These are phyloP conservation scores for Ophiodon elongatus DNA, from an alignment of 2,113 vertebrate genomes.

Conservation along the genomic window DNA sequence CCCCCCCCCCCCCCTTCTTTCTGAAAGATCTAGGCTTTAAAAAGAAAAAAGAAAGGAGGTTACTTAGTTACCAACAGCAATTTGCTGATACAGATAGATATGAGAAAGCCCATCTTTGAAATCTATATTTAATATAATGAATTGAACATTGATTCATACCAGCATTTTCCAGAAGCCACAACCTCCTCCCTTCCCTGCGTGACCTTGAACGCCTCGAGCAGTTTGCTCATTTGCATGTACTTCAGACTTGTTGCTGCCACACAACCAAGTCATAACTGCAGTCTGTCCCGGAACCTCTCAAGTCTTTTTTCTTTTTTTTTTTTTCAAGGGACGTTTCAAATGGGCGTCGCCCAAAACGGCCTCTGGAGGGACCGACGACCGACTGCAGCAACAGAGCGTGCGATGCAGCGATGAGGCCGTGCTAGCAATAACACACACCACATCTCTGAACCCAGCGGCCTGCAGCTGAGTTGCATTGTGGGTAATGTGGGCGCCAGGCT, in stretches of 20 bases:
- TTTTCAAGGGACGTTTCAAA: too few relatives aligned
- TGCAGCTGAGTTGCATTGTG: neutral
- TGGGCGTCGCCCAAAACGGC: neutral
- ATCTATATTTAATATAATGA: neutral
- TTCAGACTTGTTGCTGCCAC: constrained; percentile 7
- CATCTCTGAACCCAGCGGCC: too few relatives aligned
- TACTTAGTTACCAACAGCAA: neutral
- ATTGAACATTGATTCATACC: neutral
- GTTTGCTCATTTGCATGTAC: neutral
- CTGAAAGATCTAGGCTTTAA: neutral
- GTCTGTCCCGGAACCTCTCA: too few relatives aligned
- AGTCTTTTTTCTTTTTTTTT: too few relatives aligned
- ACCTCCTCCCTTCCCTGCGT: neutral
- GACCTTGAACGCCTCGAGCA: neutral
- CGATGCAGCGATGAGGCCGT: too few relatives aligned
- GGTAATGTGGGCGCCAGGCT: neutral
- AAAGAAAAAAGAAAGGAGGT: neutral
- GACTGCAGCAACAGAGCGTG: neutral
- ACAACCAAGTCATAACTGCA: constrained; percentile 13
- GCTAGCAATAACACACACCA: too few relatives aligned
- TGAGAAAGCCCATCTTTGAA: neutral
- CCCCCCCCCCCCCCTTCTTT: too few relatives aligned
- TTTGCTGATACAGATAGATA: neutral
- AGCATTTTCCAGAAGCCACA: neutral
- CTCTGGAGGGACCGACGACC: neutral